phyloP scores from a whole-genome alignment of 2,797 vertebrate species.

The Rhabdophis nuchalis region DNA sequence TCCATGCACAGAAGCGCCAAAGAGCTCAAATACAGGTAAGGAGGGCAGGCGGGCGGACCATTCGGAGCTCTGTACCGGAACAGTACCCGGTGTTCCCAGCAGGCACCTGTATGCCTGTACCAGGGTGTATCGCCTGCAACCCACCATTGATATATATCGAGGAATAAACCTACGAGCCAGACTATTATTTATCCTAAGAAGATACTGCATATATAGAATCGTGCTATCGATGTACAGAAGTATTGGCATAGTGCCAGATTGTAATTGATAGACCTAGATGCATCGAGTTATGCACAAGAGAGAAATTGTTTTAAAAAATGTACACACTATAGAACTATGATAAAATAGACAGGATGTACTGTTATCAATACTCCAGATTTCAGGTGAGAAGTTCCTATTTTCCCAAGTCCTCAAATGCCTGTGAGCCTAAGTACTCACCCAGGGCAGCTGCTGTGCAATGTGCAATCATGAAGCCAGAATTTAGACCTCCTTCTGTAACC shows the following conservation, averaged over 20 bases:
- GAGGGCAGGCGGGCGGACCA: no score
- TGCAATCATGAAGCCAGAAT: constrained; percentile 98
- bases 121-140: no score
- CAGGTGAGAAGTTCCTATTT: not conserved
- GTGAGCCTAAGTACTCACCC: constrained; percentile 69
- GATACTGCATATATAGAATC: not conserved
- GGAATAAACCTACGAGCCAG: not conserved
- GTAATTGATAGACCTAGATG: not conserved
- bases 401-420: not conserved
- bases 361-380: not conserved
- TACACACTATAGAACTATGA: not conserved
- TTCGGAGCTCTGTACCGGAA: no score
- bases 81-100: no score
- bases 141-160: not conserved
- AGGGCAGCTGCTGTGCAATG: constrained; percentile 95
- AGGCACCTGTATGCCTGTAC: no score
- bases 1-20: no score
- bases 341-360: not conserved
- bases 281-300: not conserved
- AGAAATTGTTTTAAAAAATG: not conserved
- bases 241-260: not conserved
- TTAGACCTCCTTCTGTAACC: constrained; percentile 94
- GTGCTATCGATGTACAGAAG: not conserved
- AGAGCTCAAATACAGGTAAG: no score
- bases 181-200: not conserved